These are phyloP conservation scores for Theocolax elegans DNA, from an alignment of 1,140 invertebrate species.

Conservation along the genomic window DNA sequence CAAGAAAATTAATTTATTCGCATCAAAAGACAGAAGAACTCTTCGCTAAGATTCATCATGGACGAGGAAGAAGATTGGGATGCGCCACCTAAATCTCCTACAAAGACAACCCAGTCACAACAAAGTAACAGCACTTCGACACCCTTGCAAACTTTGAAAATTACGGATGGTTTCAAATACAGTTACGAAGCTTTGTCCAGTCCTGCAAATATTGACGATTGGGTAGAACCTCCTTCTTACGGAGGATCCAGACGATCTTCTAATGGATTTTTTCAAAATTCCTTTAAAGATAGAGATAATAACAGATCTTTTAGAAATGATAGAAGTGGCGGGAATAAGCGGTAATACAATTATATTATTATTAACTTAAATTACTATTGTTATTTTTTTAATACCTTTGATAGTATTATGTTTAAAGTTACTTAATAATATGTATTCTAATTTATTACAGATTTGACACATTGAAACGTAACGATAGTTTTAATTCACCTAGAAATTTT, in stretches of 20 bases:
- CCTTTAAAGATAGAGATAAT: conserved; percentile 25
- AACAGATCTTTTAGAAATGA: conserved; percentile 15
- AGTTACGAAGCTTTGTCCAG: conserved; percentile 38
- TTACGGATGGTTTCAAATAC: conserved; percentile 38
- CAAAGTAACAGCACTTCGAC: not conserved
- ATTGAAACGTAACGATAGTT: conserved; percentile 5
- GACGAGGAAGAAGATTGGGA: conserved; percentile 40
- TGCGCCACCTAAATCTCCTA: not conserved
- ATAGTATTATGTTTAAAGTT: not conserved
- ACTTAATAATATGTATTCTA: not conserved
- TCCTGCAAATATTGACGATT: conserved; percentile 41
- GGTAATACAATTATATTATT: not conserved
- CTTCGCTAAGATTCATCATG: too few relatives aligned
- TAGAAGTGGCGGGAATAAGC: not conserved
- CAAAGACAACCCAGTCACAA: not conserved
- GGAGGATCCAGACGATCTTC: conserved; percentile 7
- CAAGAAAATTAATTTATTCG: not conserved
- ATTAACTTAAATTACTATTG: not conserved
- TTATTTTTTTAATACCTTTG: not conserved
- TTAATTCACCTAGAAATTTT: conserved; percentile 17
- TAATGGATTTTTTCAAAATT: conserved; percentile 30
- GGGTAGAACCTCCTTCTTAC: conserved; percentile 30
- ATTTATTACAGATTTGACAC: conserved; percentile 32
- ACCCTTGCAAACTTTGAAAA: conserved; percentile 29
- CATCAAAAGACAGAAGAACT: not conserved